phyloP scores from a whole-genome alignment of 2,888 invertebrate genomes.

The Taphrorychus bicolor region DNA sequence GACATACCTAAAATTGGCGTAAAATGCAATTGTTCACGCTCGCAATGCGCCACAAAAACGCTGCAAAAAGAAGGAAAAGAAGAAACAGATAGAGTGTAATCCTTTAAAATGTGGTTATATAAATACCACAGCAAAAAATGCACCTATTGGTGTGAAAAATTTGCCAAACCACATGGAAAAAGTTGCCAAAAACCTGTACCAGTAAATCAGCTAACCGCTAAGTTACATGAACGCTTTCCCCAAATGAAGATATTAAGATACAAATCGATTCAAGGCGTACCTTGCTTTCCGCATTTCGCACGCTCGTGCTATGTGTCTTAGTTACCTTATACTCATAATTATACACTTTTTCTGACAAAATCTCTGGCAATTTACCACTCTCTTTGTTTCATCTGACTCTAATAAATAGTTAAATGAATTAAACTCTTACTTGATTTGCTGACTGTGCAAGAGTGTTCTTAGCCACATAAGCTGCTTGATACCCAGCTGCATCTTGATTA shows the following conservation, averaged over 20 bases:
- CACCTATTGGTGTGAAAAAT: not conserved
- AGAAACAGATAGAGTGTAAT: not conserved
- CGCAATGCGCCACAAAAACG: not conserved
- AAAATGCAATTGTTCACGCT: not conserved
- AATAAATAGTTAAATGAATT: not conserved
- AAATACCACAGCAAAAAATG: not conserved
- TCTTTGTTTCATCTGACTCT: not conserved
- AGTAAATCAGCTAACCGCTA: not conserved
- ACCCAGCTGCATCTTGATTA: constrained; percentile 78
- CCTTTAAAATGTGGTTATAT: not conserved
- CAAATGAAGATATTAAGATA: not conserved
- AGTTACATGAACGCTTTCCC: not conserved
- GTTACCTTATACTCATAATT: too few relatives aligned
- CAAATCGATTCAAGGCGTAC: too few relatives aligned
- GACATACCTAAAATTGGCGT: not conserved
- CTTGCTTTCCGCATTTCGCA: too few relatives aligned
- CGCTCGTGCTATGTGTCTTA: too few relatives aligned
- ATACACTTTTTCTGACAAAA: too few relatives aligned
- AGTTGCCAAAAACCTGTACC: not conserved
- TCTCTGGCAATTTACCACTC: too few relatives aligned
- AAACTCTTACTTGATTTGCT: constrained; percentile 63
- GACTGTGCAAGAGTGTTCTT: constrained; percentile 80
- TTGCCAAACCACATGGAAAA: not conserved
- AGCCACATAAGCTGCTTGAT: constrained; percentile 80
- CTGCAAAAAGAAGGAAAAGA: not conserved